Conservation (phyloP, 2,888 invertebrate species). For the Spodoptera picta region DNA sequence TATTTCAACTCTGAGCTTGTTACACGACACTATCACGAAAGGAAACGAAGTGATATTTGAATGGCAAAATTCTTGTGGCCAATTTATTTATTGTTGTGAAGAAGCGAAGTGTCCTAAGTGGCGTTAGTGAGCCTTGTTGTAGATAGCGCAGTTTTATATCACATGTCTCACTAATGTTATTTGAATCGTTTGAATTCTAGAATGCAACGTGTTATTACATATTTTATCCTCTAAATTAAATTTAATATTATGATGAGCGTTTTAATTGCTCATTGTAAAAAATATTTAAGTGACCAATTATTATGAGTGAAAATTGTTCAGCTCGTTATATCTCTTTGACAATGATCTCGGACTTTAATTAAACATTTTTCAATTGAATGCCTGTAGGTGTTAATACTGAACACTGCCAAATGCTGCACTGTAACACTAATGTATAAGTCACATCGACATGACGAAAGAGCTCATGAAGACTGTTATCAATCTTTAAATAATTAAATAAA, state of each 20-base stretch:
- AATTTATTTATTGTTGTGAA: conserved; percentile 36
- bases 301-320: conserved; percentile 28
- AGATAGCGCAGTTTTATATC: conserved; percentile 4
- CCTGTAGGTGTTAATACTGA: conserved; percentile 32
- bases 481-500: no score
- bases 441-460: conserved; percentile 27
- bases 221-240: conserved; percentile 53
- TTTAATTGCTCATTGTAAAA: conserved; percentile 64
- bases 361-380: conserved; percentile 16
- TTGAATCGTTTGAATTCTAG: conserved; percentile 32
- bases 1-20: conserved; percentile 63
- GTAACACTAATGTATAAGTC: conserved; percentile 25
- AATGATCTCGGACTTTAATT: conserved; percentile 42
- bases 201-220: conserved; percentile 38
- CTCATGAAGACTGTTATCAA: conserved; percentile 12
- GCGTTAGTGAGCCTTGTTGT: conserved; percentile 36
- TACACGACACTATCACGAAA: conserved; percentile 49
- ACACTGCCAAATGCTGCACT: conserved; percentile 67
- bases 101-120: conserved; percentile 21
- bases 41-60: conserved; percentile 24
- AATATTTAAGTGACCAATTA: conserved; percentile 57
- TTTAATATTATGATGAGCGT: conserved; percentile 52
- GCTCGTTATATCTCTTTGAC: conserved; percentile 35
- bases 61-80: conserved; percentile 29
- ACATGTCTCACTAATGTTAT: conserved; percentile 35